A percentile compares a stretch with the other conserved stretches of the same genome.
These are phyloP conservation scores for Rhabditoides inermis DNA, from an alignment of 2,888 invertebrate species.

Conservation along the genomic window DNA sequence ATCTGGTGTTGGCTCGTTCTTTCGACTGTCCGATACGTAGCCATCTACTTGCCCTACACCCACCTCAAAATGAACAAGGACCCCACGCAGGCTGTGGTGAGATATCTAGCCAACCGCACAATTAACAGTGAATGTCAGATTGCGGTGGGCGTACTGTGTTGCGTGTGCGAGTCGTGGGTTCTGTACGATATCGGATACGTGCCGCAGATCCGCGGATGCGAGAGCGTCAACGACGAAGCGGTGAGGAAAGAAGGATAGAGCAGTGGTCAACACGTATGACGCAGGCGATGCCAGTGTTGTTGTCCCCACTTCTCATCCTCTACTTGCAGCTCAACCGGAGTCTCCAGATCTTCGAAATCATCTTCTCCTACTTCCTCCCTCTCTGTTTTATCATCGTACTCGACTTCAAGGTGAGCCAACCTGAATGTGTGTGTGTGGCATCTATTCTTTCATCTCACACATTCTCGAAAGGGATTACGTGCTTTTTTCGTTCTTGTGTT, in stretches of 20 bases:
- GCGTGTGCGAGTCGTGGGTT: slow-evolving; percentile 38
- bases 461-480: too few species aligned
- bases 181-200: slow-evolving; percentile 30
- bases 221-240: not conserved
- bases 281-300: too few species aligned
- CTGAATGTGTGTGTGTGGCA: too few species aligned
- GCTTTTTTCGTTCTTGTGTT: too few species aligned
- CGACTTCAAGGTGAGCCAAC: slow-evolving; percentile 30
- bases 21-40: slow-evolving; percentile 44
- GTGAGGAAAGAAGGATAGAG: not conserved
- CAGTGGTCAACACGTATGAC: too few species aligned
- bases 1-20: slow-evolving; percentile 50
- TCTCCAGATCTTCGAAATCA: slow-evolving; percentile 42
- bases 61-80: slow-evolving; percentile 41
- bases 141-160: slow-evolving; percentile 29
- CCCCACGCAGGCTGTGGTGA: slow-evolving; percentile 40
- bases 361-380: slow-evolving; percentile 44
- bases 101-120: too few species aligned
- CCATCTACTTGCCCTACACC: slow-evolving; percentile 44
- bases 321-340: slow-evolving; percentile 17
- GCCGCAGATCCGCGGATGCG: not conserved
- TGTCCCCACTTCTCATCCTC: slow-evolving; percentile 22
- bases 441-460: too few species aligned
- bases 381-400: slow-evolving; percentile 37
- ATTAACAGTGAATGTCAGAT: slow-evolving; percentile 32